phyloP scores from a whole-genome alignment of 2,888 invertebrate species.

The Tholera decimalis region DNA sequence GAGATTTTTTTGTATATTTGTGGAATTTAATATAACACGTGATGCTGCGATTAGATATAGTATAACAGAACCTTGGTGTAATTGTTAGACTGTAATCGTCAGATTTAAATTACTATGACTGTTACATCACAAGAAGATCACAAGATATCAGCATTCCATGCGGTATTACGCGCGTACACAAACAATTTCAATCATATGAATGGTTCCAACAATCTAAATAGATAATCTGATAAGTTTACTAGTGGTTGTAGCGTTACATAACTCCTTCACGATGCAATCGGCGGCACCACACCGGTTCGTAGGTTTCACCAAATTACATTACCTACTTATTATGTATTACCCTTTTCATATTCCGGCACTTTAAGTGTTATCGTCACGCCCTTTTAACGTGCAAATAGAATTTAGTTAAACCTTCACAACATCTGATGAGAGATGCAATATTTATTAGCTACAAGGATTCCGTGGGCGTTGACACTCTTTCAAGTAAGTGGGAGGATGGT shows the following conservation, averaged over 20 bases:
- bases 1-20: slow-evolving; percentile 19
- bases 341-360: slow-evolving; percentile 36
- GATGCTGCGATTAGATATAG: slow-evolving; percentile 37
- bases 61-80: slow-evolving; percentile 25
- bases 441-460: slow-evolving; percentile 12
- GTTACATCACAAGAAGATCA: background rate
- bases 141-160: slow-evolving; percentile 1
- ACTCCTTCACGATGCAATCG: slow-evolving; percentile 51
- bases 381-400: slow-evolving; percentile 27
- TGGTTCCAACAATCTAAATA: slow-evolving; percentile 33
- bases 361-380: slow-evolving; percentile 25
- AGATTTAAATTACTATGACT: slow-evolving; percentile 4
- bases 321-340: slow-evolving; percentile 21
- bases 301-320: slow-evolving; percentile 44
- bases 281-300: slow-evolving; percentile 31
- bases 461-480: slow-evolving; percentile 31
- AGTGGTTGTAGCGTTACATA: slow-evolving; percentile 38
- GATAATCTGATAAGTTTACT: slow-evolving; percentile 42
- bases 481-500: slow-evolving; percentile 23
- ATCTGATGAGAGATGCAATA: slow-evolving; percentile 20
- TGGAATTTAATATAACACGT: slow-evolving; percentile 42
- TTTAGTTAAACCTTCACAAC: slow-evolving; percentile 3
- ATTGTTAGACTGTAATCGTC: slow-evolving; percentile 7
- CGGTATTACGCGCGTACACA: background rate
- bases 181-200: slow-evolving; percentile 15